Percentiles rank a stretch among this genome's conserved stretches.
phyloP scores from a whole-genome alignment of 2,888 invertebrate genomes.

The Elegia similella region DNA sequence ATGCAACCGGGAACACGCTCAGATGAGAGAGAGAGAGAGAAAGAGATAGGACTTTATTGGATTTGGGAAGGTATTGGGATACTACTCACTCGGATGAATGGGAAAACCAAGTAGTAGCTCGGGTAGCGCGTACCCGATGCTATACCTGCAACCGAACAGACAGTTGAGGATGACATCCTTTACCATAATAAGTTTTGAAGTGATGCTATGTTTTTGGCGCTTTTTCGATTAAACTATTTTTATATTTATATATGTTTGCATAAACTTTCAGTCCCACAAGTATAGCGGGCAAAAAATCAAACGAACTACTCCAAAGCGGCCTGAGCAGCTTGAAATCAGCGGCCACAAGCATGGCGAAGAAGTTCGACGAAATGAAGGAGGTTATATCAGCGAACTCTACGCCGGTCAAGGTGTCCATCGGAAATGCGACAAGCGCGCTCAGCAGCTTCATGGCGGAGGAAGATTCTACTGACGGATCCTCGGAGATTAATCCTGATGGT shows the following conservation, averaged over 20 bases:
- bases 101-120: no score
- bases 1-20: no score
- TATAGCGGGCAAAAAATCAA: conserved; percentile 92
- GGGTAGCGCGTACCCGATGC: no score
- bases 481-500: conserved; percentile 77
- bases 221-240: background rate
- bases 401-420: conserved; percentile 86
- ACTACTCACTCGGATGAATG: no score
- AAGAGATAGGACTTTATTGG: no score
- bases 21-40: no score
- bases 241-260: no score
- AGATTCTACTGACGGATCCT: conserved; percentile 70
- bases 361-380: conserved; percentile 95
- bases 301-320: conserved; percentile 92
- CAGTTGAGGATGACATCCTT: no score
- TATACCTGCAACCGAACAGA: no score
- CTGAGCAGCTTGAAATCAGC: conserved; percentile 93
- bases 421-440: conserved; percentile 68
- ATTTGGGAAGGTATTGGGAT: no score
- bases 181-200: no score
- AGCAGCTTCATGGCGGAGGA: conserved; percentile 66
- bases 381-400: conserved; percentile 94
- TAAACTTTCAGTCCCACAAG: conserved; percentile 86
- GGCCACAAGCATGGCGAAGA: conserved; percentile 92
- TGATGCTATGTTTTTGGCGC: no score